phyloP scores from a whole-genome alignment of 92 coral and sea anemone genomes.

The Zoanthus gigantus region DNA sequence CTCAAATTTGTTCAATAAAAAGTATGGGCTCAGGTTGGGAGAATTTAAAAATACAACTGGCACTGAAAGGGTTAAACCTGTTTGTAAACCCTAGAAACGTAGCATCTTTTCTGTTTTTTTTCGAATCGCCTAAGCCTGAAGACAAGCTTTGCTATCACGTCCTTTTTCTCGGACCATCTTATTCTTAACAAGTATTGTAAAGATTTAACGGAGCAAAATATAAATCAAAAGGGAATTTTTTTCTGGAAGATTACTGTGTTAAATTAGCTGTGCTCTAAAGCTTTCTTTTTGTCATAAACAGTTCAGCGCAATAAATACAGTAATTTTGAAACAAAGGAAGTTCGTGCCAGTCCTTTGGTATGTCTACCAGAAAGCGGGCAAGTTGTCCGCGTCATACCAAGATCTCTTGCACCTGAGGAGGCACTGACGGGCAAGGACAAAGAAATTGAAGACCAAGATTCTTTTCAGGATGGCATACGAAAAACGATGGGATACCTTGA shows the following conservation, averaged over 20 bases:
- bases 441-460: constrained; percentile 41
- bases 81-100: too few species aligned
- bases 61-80: too few species aligned
- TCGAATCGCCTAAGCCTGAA: too few species aligned
- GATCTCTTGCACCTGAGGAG: constrained; percentile 71
- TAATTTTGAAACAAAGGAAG: neutral
- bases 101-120: too few species aligned
- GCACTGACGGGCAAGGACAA: constrained; percentile 50
- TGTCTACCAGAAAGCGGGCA: constrained; percentile 88
- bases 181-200: too few species aligned
- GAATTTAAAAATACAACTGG: too few species aligned
- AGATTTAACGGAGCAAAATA: neutral
- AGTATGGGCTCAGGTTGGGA: too few species aligned
- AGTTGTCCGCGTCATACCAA: constrained; percentile 85
- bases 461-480: constrained; percentile 51
- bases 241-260: too few species aligned
- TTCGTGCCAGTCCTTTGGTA: constrained; percentile 64
- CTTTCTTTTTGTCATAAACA: neutral
- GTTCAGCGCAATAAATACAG: neutral
- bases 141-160: too few species aligned
- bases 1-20: too few species aligned
- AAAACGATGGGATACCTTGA: constrained; percentile 75
- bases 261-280: neutral
- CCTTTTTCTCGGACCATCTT: too few species aligned
- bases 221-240: neutral